Evolutionary conservation across 1,140 invertebrate species (phyloP).

Genomic region (Atta cephalotes): DNA sequence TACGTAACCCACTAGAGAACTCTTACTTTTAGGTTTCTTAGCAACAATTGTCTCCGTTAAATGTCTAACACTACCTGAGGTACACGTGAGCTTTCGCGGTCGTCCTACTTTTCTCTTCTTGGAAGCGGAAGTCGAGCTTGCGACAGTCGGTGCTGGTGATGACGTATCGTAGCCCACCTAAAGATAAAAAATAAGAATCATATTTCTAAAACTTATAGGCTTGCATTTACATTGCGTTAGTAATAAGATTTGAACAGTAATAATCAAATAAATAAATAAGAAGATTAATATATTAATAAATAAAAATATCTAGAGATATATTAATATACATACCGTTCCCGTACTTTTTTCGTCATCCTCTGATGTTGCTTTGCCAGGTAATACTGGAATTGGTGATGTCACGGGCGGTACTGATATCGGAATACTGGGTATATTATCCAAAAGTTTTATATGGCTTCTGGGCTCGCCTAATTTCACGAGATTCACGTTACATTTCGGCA

Average conservation of each 20-base stretch:
- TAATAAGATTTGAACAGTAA: conserved; percentile 21
- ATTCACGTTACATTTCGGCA: conserved; percentile 83
- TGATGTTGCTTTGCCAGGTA: conserved; percentile 63
- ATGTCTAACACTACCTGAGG: conserved; percentile 87
- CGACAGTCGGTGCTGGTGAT: conserved; percentile 74
- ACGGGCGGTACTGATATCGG: conserved; percentile 79
- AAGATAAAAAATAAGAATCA: not conserved
- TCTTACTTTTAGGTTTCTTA: conserved; percentile 91
- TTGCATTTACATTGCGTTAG: not conserved
- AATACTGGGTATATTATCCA: conserved; percentile 83
- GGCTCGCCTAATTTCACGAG: conserved; percentile 82
- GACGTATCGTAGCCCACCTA: conserved; percentile 77
- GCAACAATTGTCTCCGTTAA: conserved; percentile 93
- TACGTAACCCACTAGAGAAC: conserved; percentile 88
- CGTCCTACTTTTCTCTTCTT: conserved; percentile 94
- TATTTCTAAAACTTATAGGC: not conserved
- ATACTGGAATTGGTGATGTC: conserved; percentile 70
- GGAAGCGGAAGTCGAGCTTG: conserved; percentile 87
- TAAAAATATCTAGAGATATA: not conserved
- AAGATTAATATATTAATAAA: conserved; percentile 31
- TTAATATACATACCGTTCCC: conserved; percentile 57
- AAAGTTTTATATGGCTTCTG: conserved; percentile 83
- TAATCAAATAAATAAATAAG: not conserved
- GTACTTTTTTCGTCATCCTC: conserved; percentile 80
- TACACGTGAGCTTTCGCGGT: conserved; percentile 91